Evolutionary conservation across 2,797 vertebrate genomes (phyloP), one percentile per base, ranked within the genome.

Genomic region (Zalophus californianus): DNA sequence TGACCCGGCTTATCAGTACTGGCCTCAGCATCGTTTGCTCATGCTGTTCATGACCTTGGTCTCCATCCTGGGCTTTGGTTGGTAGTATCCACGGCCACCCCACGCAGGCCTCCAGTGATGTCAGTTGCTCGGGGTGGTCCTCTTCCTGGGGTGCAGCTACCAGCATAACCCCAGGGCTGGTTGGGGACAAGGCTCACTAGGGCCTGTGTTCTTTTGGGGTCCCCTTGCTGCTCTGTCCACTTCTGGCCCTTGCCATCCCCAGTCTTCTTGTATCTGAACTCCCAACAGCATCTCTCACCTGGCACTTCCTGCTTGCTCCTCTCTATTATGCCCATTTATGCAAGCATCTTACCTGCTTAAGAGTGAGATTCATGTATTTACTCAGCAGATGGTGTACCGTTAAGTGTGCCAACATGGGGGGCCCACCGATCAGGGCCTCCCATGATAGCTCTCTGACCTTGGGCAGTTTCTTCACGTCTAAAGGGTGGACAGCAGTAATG

Each of bases 91-190:
- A 18, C 77, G 90, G 79, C 44, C 29, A 32, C 62, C 35, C 32
- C 29, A 52, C 0, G 0, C 10, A 50, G 52, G 20, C 32, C 18
- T 80, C 77, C 29, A 1, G 8, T 20, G 25, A 50, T 4, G 29
- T 66, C 73, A 41, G 16, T 54, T 25, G 29, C 52, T 52, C 35
- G 35, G 62, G 44, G 25, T 0, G 0, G n/a, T 25, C 50, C 56
- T 68, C n/a, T 77, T 84, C 4, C 48, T 87, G 23, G n/a, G 29
- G 5, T 21, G 0, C 21, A 2, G 58, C 9, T 48, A 6, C 70
- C 48, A 77, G 66, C 0, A 0, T 58, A 18, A 56, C 13, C 41
- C 77, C 38, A 41, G 23, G 13, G 38, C 27, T 12, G 60, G 35
- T 62, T n/a, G 21, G 0, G 38, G 66, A 35, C 80, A 54, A 29